A percentile compares a stretch with the other conserved stretches of the same genome.
phyloP scores from a whole-genome alignment of 2,888 invertebrate species.

The Sialis lutaria region DNA sequence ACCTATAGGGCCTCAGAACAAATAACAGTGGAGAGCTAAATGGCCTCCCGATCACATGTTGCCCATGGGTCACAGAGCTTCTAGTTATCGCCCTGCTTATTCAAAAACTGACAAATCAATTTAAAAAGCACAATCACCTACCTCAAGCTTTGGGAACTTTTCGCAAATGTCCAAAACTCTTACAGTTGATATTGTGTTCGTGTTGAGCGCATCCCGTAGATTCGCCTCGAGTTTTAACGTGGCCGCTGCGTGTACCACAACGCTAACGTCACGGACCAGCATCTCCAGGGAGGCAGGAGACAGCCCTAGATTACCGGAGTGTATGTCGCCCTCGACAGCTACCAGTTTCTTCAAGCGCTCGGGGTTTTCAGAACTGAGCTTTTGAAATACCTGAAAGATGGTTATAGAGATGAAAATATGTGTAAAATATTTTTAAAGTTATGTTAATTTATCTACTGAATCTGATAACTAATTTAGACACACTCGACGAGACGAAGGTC shows the following conservation, averaged over 20 bases:
- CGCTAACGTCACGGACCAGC: constrained; percentile 29
- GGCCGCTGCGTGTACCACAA: constrained; percentile 48
- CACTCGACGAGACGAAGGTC: too few relatives aligned
- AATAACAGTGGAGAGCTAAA: too few relatives aligned
- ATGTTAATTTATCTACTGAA: too few relatives aligned
- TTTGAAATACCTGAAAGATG: constrained; percentile 23
- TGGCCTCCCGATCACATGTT: too few relatives aligned
- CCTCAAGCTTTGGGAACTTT: constrained; percentile 11
- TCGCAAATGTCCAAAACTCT: constrained; percentile 26
- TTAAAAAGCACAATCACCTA: constrained; percentile 5
- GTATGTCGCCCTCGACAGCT: constrained; percentile 28
- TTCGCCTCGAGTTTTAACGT: constrained; percentile 44
- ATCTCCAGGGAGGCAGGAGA: constrained; percentile 21
- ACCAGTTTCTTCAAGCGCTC: constrained; percentile 41
- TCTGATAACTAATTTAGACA: too few relatives aligned
- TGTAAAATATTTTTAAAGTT: too few relatives aligned
- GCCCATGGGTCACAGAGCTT: too few relatives aligned
- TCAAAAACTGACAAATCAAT: too few relatives aligned
- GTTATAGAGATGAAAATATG: too few relatives aligned
- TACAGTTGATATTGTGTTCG: constrained; percentile 39
- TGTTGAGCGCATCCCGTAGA: constrained; percentile 35
- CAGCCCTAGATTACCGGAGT: constrained; percentile 21
- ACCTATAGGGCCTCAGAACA: too few relatives aligned
- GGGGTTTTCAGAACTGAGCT: constrained; percentile 33
- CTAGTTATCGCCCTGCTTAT: too few relatives aligned